Evolutionary conservation across 2,888 invertebrate species (phyloP), one percentile per base, ranked within the genome.

Genomic region (Oxycera nigricornis): DNA sequence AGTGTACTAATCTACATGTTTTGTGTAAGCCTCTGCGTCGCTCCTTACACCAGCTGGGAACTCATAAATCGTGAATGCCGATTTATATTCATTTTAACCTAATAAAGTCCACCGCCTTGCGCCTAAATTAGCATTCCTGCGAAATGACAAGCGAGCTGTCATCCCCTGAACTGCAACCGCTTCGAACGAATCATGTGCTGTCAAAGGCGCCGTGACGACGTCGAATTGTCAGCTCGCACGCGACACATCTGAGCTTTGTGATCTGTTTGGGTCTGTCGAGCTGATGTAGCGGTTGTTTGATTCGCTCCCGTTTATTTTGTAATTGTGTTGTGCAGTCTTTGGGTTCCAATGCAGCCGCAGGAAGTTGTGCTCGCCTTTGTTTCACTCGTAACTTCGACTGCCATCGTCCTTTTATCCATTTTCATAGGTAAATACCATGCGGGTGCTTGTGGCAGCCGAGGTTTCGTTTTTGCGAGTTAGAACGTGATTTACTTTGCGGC

Each of bases 331-430:
- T 70, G 55, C 52, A 52, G 28, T 30, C 31, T 20, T 17, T 52
- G 14, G 30, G 26, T 70, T 55, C 55, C 52, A 70, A 70, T 70
- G 70, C 70, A 70, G 52, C 55, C 55, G 22, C 70, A 70, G 22
- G 70, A 70, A 30, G 2, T 70, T 31, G 14, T 70, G 52, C 31
- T 70, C 55, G 70, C 70, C 17, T 52, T 70, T 14, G 11, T 70
- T 2, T 70, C 70, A 17, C 52, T 70, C 6, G 55, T 70, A 4
- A 55, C 70, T 11, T 70, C 70, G 70, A 70, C 55, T 70, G 55
- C 52, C 52, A 52, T 70, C 31, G 70, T 70, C 31, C 52, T 70
- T 7, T 22, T 70, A 31, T 70, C 55, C 70, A 24, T 70, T 55
- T 70, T 55, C 22, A 31, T 70, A 70, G 70, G 70, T 70, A 70